phyloP scores from a whole-genome alignment of 1,140 invertebrate genomes.

The Diuraphis noxia region DNA sequence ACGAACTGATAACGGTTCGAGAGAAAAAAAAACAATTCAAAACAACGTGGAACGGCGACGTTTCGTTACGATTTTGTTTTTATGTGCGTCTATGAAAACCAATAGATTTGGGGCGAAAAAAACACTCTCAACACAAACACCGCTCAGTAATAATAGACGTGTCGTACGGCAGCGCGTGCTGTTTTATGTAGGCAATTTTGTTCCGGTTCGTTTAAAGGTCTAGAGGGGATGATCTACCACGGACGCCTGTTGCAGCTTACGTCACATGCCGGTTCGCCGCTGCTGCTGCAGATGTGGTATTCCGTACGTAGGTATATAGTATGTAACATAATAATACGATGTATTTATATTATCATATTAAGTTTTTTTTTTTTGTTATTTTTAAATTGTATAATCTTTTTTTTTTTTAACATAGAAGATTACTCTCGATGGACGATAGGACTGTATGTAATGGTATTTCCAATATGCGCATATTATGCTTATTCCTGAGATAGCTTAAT shows the following conservation, averaged over 20 bases:
- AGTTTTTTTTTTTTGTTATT: not conserved
- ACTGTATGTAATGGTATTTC: too few species aligned
- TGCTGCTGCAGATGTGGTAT: not conserved
- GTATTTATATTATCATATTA: not conserved
- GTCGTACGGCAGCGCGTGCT: not conserved
- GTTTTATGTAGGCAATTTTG: slow-evolving; percentile 44
- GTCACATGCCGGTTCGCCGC: not conserved
- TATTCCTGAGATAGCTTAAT: too few species aligned
- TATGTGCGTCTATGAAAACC: not conserved
- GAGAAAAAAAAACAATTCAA: slow-evolving; percentile 3
- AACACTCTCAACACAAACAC: slow-evolving; percentile 1
- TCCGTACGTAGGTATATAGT: not conserved
- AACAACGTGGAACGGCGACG: not conserved
- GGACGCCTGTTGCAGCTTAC: slow-evolving; percentile 8
- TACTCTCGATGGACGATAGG: too few species aligned
- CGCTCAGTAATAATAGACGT: slow-evolving; percentile 18
- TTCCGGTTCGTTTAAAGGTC: slow-evolving; percentile 50
- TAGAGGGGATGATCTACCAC: slow-evolving; percentile 31
- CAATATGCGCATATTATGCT: too few species aligned
- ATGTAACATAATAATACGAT: not conserved
- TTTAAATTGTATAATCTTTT: not conserved
- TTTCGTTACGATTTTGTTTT: not conserved
- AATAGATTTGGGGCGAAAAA: not conserved
- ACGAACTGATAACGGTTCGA: not conserved
- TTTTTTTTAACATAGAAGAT: not conserved